Evolutionary conservation across 2,797 vertebrate species (phyloP).

Genomic region (Lithobates pipiens): DNA sequence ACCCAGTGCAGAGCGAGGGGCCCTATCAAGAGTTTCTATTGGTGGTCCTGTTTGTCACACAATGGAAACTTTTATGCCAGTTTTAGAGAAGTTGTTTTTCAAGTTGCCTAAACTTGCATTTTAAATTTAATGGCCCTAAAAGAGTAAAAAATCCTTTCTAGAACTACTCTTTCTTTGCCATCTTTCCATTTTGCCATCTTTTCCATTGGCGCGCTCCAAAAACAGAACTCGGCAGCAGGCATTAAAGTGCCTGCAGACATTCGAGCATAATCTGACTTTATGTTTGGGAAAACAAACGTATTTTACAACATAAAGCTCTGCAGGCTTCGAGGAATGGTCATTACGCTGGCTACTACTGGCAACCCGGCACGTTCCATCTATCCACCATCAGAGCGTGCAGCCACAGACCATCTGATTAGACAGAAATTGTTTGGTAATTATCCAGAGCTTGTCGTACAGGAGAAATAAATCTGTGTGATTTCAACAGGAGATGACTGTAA

Average conservation of each 20-base stretch:
- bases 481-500: background rate
- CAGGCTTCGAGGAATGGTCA: conserved; percentile 24
- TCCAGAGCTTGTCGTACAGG: background rate
- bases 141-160: background rate
- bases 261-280: conserved; percentile 18
- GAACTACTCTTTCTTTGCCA: background rate
- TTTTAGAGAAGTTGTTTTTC: background rate
- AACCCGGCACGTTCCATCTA: background rate
- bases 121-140: conserved; percentile 1
- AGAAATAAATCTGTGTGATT: background rate
- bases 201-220: conserved; percentile 8
- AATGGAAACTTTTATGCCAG: background rate
- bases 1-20: too few relatives aligned
- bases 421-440: conserved; percentile 43
- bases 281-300: conserved; percentile 17
- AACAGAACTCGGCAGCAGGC: background rate
- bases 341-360: conserved; percentile 33
- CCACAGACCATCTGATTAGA: conserved; percentile 39
- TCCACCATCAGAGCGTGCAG: conserved; percentile 31
- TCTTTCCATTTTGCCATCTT: background rate
- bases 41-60: background rate
- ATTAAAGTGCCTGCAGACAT: conserved; percentile 10
- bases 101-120: background rate
- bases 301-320: background rate
- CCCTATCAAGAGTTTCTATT: too few relatives aligned